Conservation (phyloP, 2,888 invertebrate species). For the Geophilus truncorum region DNA sequence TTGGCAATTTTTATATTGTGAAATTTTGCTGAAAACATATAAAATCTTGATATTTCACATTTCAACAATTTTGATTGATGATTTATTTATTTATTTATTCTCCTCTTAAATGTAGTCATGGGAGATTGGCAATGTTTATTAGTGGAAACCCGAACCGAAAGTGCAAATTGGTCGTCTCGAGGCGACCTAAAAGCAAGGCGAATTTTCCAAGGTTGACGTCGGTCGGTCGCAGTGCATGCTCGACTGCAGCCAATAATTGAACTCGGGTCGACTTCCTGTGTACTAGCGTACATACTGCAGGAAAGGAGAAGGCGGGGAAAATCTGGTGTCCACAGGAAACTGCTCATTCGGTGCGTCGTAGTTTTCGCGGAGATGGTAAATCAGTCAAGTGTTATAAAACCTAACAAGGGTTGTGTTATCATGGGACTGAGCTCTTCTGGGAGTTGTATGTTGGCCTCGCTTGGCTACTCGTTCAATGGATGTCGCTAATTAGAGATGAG, state of each 20-base stretch:
- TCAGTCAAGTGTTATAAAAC: not conserved
- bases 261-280: not conserved
- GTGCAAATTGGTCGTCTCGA: not conserved
- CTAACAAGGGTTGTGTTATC: not conserved
- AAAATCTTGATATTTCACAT: no score
- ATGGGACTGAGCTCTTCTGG: not conserved
- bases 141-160: not conserved
- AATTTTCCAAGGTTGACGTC: not conserved
- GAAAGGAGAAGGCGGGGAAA: not conserved
- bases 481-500: not conserved
- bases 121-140: not conserved
- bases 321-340: not conserved
- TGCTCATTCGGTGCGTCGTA: not conserved
- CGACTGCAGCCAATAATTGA: not conserved
- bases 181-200: not conserved
- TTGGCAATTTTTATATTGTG: no score
- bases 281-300: not conserved
- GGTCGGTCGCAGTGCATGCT: not conserved
- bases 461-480: not conserved
- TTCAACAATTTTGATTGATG: no score
- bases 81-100: no score
- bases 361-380: not conserved
- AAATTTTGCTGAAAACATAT: no score
- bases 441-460: not conserved
- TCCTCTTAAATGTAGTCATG: no score